Evolutionary conservation across 2,113 vertebrate genomes (phyloP).

Genomic region (Pituophis catenifer): DNA sequence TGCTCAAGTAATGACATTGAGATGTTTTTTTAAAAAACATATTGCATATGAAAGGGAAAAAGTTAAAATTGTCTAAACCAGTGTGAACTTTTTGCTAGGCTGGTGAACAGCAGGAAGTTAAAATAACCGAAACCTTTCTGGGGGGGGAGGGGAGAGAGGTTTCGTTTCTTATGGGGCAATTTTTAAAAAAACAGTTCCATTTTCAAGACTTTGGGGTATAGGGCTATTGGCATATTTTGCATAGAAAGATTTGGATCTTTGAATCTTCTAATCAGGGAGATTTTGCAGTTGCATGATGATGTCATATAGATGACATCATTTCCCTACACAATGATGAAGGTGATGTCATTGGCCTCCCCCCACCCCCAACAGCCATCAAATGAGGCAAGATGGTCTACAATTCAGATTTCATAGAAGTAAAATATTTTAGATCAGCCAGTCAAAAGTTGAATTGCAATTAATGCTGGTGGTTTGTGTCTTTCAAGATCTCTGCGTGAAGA

Average conservation of each 20-base stretch:
- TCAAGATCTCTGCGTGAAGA: constrained; percentile 87
- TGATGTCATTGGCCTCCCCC: background rate
- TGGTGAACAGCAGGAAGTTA: background rate
- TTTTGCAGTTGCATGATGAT: background rate
- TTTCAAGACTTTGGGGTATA: background rate
- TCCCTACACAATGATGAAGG: rapidly evolving
- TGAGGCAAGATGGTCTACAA: background rate
- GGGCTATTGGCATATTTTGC: background rate
- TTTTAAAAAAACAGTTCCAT: background rate
- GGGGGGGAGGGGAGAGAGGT: background rate
- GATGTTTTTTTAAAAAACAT: background rate
- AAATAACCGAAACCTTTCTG: background rate
- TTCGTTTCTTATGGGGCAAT: background rate
- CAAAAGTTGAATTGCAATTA: background rate
- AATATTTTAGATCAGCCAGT: background rate
- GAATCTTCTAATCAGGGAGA: background rate
- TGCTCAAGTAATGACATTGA: background rate
- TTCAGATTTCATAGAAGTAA: background rate
- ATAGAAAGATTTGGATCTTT: background rate
- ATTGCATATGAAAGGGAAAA: background rate
- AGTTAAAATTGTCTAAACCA: background rate
- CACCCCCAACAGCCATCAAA: background rate
- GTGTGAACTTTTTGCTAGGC: background rate
- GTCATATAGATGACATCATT: background rate
- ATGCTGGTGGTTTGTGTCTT: constrained; percentile 31